Conservation (phyloP, 1,140 invertebrate species). For the Chironomus striatipennis region DNA sequence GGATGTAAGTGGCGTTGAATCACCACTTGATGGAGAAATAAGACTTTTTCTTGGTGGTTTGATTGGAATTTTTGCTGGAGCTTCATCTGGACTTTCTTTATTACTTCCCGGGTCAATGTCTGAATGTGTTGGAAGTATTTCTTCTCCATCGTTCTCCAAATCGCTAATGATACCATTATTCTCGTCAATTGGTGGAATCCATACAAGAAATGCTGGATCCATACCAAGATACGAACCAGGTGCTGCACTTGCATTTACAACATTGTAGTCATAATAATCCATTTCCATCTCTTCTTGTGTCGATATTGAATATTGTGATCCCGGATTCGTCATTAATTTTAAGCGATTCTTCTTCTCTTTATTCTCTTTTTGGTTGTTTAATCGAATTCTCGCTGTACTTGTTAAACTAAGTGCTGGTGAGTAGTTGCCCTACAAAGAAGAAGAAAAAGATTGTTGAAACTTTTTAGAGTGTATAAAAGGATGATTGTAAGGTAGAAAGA, state of each 20-base stretch:
- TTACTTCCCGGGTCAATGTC: constrained; percentile 46
- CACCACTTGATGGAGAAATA: not conserved
- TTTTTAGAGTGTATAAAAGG: not conserved
- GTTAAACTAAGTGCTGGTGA: constrained; percentile 51
- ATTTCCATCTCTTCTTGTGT: constrained; percentile 67
- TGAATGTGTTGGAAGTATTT: constrained; percentile 44
- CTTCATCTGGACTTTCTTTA: constrained; percentile 42
- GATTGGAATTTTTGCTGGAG: constrained; percentile 25
- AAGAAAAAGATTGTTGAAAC: constrained; percentile 15
- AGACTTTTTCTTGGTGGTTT: constrained; percentile 15
- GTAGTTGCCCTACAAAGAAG: constrained; percentile 53
- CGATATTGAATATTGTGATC: constrained; percentile 68
- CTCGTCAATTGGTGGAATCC: constrained; percentile 71
- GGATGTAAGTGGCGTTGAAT: not conserved
- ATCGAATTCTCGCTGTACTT: constrained; percentile 52
- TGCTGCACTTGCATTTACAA: constrained; percentile 65
- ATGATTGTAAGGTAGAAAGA: constrained; percentile 3
- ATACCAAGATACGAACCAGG: constrained; percentile 74
- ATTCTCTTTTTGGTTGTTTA: constrained; percentile 58
- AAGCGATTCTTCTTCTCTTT: constrained; percentile 68
- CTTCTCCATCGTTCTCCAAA: constrained; percentile 32
- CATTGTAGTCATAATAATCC: constrained; percentile 84
- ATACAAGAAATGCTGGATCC: constrained; percentile 77
- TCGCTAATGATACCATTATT: constrained; percentile 30
- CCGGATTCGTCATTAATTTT: constrained; percentile 53